A percentile compares a stretch with the other conserved stretches of the same genome.
These are phyloP conservation scores for Taeniopygia guttata DNA, from an alignment of 2,797 vertebrate species.

Conservation along the genomic window DNA sequence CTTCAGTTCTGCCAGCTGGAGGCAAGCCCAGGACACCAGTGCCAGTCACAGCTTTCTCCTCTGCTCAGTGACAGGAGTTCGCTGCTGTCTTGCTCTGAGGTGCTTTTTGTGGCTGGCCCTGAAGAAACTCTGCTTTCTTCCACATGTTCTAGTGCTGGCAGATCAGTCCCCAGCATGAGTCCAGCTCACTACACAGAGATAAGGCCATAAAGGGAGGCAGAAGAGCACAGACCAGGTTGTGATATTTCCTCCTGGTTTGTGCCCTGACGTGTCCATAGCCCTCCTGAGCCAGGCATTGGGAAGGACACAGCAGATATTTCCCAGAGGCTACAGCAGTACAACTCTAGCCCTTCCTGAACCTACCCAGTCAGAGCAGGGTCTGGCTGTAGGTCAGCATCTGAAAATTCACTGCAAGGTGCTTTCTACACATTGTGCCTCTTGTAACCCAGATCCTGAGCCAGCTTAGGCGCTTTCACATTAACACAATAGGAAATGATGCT, in stretches of 20 bases:
- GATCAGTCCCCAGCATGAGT: background rate
- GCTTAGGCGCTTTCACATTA: background rate
- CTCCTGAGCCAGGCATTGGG: background rate
- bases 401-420: background rate
- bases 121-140: background rate
- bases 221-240: background rate
- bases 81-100: background rate
- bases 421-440: background rate
- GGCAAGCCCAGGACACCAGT: background rate
- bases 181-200: background rate
- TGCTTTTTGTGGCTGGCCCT: background rate
- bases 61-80: background rate
- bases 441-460: background rate
- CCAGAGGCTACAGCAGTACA: background rate
- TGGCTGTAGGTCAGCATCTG: background rate
- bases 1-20: background rate
- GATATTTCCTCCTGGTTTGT: background rate
- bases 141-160: background rate
- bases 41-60: background rate
- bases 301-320: background rate
- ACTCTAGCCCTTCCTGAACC: background rate
- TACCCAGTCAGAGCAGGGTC: background rate
- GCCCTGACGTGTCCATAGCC: background rate
- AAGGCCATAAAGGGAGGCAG: background rate
- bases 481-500: background rate